These are phyloP conservation scores for Lithophane leautieri DNA, from an alignment of 2,888 invertebrate species.

Conservation along the genomic window DNA sequence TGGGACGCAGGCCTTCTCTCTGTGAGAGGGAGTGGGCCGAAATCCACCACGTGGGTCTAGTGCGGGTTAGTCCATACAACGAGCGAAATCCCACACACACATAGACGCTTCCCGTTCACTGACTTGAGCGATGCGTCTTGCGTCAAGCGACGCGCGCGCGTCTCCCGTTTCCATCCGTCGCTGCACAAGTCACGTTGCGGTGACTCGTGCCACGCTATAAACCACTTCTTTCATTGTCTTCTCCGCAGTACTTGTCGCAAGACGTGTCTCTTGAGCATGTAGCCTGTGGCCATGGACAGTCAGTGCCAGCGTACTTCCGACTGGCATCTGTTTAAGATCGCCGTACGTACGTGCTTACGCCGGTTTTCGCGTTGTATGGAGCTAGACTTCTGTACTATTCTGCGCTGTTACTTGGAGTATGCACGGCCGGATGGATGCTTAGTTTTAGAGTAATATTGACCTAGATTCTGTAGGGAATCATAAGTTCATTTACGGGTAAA, in stretches of 20 bases:
- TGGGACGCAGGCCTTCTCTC: too few species aligned
- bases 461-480: conserved; percentile 16
- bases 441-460: conserved; percentile 31
- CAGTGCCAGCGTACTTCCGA: too few species aligned
- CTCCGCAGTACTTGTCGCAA: background rate
- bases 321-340: too few species aligned
- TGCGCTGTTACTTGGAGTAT: background rate
- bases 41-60: too few species aligned
- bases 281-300: background rate
- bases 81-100: background rate
- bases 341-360: too few species aligned
- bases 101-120: background rate
- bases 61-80: background rate
- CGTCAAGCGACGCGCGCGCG: background rate
- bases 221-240: background rate
- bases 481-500: conserved; percentile 6
- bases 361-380: background rate
- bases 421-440: background rate
- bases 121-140: background rate
- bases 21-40: too few species aligned
- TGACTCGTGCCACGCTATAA: background rate
- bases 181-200: background rate
- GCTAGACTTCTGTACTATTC: background rate
- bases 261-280: background rate
- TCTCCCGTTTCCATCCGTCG: background rate